Conservation (phyloP, 2,113 vertebrate genomes). For the Dasyprocta punctata region DNA sequence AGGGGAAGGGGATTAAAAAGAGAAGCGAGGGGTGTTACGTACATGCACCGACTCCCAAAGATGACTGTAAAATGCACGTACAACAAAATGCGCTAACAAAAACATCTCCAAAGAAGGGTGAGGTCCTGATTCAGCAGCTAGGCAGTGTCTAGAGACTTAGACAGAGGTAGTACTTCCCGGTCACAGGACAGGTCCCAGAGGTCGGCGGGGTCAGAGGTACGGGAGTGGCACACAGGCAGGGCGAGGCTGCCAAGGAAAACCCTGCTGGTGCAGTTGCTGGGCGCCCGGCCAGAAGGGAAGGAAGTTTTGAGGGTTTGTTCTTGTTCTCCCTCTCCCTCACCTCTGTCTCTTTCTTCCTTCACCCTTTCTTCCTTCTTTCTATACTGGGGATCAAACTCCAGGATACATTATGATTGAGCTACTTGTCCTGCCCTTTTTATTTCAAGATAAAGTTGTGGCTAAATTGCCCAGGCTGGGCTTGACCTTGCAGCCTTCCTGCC, state of each 20-base stretch:
- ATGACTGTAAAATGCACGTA: too few species aligned
- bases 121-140: not conserved
- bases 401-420: not conserved
- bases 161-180: not conserved
- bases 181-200: not conserved
- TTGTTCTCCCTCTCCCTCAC: not conserved
- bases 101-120: not conserved
- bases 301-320: not conserved
- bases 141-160: too few species aligned
- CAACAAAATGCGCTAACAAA: not conserved
- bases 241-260: not conserved
- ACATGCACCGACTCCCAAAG: not conserved
- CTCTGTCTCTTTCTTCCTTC: not conserved
- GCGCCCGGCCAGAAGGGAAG: not conserved
- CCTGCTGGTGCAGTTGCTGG: rapidly evolving
- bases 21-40: not conserved
- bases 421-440: not conserved
- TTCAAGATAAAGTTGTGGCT: not conserved
- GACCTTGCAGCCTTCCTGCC: not conserved
- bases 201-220: not conserved
- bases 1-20: too few species aligned
- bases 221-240: not conserved
- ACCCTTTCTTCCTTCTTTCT: not conserved
- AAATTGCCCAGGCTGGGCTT: not conserved
- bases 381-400: not conserved